Conservation (phyloP, 2,113 vertebrate species). For the Erpornis zantholeuca region DNA sequence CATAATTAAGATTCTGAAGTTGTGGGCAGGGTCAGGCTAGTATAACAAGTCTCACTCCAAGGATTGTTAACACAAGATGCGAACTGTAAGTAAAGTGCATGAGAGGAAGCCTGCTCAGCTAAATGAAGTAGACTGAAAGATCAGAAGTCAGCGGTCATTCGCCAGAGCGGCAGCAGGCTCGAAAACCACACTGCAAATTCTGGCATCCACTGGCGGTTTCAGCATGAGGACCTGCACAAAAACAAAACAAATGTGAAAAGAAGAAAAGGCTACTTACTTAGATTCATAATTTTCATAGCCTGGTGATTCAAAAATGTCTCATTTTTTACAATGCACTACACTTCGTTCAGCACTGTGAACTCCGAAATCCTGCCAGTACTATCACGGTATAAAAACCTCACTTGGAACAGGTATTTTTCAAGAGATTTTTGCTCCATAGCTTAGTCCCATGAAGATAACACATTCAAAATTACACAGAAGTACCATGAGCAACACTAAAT, state of each 20-base stretch:
- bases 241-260: slow-evolving; percentile 77
- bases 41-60: slow-evolving; percentile 67
- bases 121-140: slow-evolving; percentile 73
- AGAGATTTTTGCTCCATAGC: not conserved
- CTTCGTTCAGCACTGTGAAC: not conserved
- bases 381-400: not conserved
- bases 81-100: slow-evolving; percentile 90
- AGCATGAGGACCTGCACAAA: slow-evolving; percentile 90
- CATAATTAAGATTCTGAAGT: slow-evolving; percentile 55
- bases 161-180: slow-evolving; percentile 97
- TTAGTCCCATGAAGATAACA: not conserved
- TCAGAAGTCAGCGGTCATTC: slow-evolving; percentile 82
- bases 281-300: not conserved
- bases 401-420: not conserved
- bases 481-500: not conserved
- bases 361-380: accelerated
- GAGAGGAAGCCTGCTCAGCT: slow-evolving; percentile 80
- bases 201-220: slow-evolving; percentile 98
- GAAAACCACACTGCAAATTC: slow-evolving; percentile 99
- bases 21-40: slow-evolving; percentile 59
- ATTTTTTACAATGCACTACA: not conserved
- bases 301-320: not conserved
- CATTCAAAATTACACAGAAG: not conserved
- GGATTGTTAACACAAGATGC: slow-evolving; percentile 76
- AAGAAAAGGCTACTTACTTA: slow-evolving; percentile 11